Evolutionary conservation across 2,797 vertebrate species (phyloP), one percentile per base, ranked within the genome.

Genomic region (Eutrigla gurnardus): DNA sequence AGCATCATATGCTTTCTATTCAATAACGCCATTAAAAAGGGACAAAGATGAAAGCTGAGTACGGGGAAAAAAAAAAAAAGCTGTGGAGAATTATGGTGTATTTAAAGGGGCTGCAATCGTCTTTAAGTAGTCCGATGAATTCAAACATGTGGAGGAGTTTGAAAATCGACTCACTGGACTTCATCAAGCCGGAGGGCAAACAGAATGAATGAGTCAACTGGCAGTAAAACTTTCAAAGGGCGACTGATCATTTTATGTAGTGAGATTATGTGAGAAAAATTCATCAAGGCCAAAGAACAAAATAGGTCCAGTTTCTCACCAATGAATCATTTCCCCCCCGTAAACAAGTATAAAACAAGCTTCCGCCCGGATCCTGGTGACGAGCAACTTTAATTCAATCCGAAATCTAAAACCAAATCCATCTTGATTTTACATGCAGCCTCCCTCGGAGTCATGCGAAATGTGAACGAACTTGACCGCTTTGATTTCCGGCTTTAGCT

Each of bases 1-100:
- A 83, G 85, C 70, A 82, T 93, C 92, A 92, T 93, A 58, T 94
- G 93, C 90, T 95, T 94, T 89, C 90, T 82, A 93, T 94, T 95
- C 92, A 84, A 90, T 75, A 61, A 75, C 82, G 88, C 87, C 86
- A 86, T 93, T 93, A 91, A 88, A 88, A 82, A 18, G 89, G 74
- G 75, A 86, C 49, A 47, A 68, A 85, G 88, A 87, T 86, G 86
- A 91, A 88, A 88, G 88, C 54, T 36, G 77, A 80, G 67, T 66
- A 58, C 57, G 80, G 60, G 46, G 8, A 64, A 63, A 18, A 45
- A 45, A 65, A n/a, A 64, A 70, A 39, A 39, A 47, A 65, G 55
- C 74, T 73, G 75, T 60, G 43, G 65, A 12, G 75, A 80, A 75
- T 86, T 87, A 78, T 7, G 61, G 61, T 18, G 40, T 40, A 72